These are phyloP conservation scores for Drosophila borborema DNA, from an alignment of 2,888 invertebrate genomes.

Conservation along the genomic window DNA sequence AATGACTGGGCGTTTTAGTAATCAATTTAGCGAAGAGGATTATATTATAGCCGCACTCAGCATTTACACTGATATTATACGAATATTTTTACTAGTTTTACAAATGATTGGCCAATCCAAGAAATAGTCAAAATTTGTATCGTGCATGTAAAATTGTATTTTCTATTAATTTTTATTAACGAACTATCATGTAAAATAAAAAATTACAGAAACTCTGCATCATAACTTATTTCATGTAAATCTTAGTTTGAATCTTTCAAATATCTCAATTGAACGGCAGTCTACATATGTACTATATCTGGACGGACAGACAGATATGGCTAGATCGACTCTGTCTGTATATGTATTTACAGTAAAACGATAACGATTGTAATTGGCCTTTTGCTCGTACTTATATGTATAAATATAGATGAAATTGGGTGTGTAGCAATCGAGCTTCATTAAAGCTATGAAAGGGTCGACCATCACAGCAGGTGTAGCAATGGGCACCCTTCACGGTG, in stretches of 20 bases:
- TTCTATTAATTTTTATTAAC: not conserved
- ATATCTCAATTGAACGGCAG: too few species aligned
- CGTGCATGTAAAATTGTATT: not conserved
- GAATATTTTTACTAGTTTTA: not conserved
- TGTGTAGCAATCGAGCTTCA: constrained; percentile 11
- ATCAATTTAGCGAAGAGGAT: constrained; percentile 45
- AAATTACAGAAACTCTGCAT: too few species aligned
- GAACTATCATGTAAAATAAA: too few species aligned
- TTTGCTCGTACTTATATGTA: not conserved
- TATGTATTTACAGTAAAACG: not conserved
- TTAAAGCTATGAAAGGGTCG: constrained; percentile 44
- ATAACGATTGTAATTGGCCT: not conserved
- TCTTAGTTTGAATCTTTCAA: too few species aligned
- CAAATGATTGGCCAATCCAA: not conserved
- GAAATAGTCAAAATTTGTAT: too few species aligned
- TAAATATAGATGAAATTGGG: not conserved
- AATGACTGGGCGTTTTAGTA: constrained; percentile 43
- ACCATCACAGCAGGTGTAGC: constrained; percentile 69
- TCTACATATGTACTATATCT: too few species aligned
- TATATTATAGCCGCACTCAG: constrained; percentile 61
- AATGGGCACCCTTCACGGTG: constrained; percentile 16
- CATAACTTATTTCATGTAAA: too few species aligned
- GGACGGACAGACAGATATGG: not conserved
- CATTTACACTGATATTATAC: constrained; percentile 56
- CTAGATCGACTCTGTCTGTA: too few species aligned